Base-by-base conservation (phyloP, 2,888 invertebrate genomes). In the Sphaerolaimus hirsutus region DNA sequence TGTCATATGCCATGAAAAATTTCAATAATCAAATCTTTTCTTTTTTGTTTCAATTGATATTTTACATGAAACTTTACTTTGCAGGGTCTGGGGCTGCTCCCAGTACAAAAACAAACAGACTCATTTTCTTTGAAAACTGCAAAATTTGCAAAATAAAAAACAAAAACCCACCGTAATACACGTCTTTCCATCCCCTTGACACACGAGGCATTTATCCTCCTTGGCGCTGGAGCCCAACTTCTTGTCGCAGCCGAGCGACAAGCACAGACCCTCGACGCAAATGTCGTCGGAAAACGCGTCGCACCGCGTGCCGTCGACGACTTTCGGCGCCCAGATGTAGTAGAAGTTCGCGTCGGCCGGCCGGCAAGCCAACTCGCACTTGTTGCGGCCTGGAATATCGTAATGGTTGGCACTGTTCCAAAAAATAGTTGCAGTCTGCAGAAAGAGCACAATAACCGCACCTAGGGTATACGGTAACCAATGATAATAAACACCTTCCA, bases 311-410 rank as follows among this genome's bases (percentile, higher is more conserved):
- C 51, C 76, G 71, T 52, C 91, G 79, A 66, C 57, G 22, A 69
- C 70, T 64, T 77, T 76, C 50, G 73, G 69, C 55, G 76, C 77
- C 61, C 84, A 82, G 19, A 80, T 74, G 68, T 79, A 82, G 69
- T 87, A 89, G 68, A 91, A 86, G 50, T 81, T 72, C 62, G 83
- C 83, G 1, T 79, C 80, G 50, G 74, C 74, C 1, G 91, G 87
- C 79, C 82, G 83, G 68, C 93, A 93, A 68, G 84, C 86, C 57
- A 93, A 70, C 65, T 89, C 87, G 66, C 93, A 97, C 24, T 80
- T 80, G 64, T 83, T 82, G 17, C 78, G 76, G 2, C 79, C 17
- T 48, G 41, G 21, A 3, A 19, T 17, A 2, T n/a, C 29, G 7
- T 7, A 21, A 14, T 2, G 14, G 4, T 14, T 37, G 12, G n/a